Conservation (phyloP, 2,797 vertebrate species). For the Melanotaenia trifasciata region DNA sequence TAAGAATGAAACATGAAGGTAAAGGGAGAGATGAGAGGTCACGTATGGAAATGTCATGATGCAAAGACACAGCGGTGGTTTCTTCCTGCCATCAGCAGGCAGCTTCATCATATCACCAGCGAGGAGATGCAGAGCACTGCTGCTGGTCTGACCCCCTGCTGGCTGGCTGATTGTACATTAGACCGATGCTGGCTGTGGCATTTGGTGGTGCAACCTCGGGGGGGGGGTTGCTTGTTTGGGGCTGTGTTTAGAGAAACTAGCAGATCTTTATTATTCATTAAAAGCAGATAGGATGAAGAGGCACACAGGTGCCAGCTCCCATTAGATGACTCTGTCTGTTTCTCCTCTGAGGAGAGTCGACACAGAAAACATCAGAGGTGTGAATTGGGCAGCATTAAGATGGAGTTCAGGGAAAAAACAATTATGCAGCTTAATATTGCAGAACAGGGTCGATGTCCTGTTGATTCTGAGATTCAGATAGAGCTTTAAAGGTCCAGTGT, state of each 20-base stretch:
- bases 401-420: not conserved
- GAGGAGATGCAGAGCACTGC: slow-evolving; percentile 23
- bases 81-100: slow-evolving; percentile 55
- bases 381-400: not conserved
- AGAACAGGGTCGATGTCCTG: too few species aligned
- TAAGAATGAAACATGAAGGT: too few species aligned
- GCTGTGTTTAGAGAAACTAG: slow-evolving; percentile 22
- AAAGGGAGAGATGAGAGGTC: not conserved
- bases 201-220: not conserved
- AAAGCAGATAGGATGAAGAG: slow-evolving; percentile 24
- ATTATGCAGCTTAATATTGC: not conserved
- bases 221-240: not conserved
- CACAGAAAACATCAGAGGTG: not conserved
- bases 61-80: slow-evolving; percentile 32
- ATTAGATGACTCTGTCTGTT: slow-evolving; percentile 32
- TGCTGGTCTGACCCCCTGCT: slow-evolving; percentile 25
- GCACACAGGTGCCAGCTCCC: slow-evolving; percentile 35
- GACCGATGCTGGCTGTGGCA: slow-evolving; percentile 3
- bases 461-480: too few species aligned
- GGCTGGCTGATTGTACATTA: slow-evolving; percentile 2
- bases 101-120: slow-evolving; percentile 41
- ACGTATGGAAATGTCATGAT: slow-evolving; percentile 12
- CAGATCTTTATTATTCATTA: slow-evolving; percentile 54
- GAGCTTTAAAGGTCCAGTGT: too few species aligned
- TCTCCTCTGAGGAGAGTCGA: slow-evolving; percentile 1